Evolutionary conservation across 2,888 invertebrate species (phyloP).

Genomic region (Nomada ruficornis): DNA sequence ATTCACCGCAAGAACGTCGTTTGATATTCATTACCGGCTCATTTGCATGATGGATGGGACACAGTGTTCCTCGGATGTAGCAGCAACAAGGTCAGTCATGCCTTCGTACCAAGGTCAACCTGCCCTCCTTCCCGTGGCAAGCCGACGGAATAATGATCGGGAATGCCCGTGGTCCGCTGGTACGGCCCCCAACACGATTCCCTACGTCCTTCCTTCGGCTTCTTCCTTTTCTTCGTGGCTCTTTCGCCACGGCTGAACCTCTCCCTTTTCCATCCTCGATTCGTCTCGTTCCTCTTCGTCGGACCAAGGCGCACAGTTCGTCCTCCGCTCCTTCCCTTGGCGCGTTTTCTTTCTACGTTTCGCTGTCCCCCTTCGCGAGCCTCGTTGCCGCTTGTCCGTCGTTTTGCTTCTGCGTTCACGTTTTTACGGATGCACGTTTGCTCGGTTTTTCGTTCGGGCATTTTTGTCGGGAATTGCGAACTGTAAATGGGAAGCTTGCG

Average conservation of each 20-base stretch:
- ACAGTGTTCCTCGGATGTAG: slow-evolving; percentile 57
- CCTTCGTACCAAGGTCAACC: slow-evolving; percentile 70
- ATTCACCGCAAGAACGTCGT: slow-evolving; percentile 46
- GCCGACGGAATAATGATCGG: slow-evolving; percentile 76
- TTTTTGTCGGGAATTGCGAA: too few relatives aligned
- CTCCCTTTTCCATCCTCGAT: slow-evolving; percentile 40
- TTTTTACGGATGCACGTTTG: background rate
- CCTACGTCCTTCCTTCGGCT: slow-evolving; percentile 59
- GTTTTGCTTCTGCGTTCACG: background rate
- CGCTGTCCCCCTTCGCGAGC: background rate
- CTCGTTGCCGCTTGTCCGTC: background rate
- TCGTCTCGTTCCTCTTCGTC: slow-evolving; percentile 47
- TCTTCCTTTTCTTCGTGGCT: slow-evolving; percentile 53
- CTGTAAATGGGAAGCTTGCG: background rate
- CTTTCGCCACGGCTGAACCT: slow-evolving; percentile 7
- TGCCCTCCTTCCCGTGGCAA: slow-evolving; percentile 55
- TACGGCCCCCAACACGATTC: slow-evolving; percentile 72
- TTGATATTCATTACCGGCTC: slow-evolving; percentile 59
- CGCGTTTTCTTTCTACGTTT: slow-evolving; percentile 11
- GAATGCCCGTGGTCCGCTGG: slow-evolving; percentile 70
- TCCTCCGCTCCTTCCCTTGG: slow-evolving; percentile 11
- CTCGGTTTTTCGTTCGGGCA: background rate
- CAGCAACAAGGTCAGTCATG: slow-evolving; percentile 60
- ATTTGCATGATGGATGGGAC: slow-evolving; percentile 63
- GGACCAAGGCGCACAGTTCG: background rate